Percentiles rank a stretch among this genome's conserved stretches.
These are phyloP conservation scores for Cybosia mesomella DNA, from an alignment of 2,888 invertebrate genomes.

Conservation along the genomic window DNA sequence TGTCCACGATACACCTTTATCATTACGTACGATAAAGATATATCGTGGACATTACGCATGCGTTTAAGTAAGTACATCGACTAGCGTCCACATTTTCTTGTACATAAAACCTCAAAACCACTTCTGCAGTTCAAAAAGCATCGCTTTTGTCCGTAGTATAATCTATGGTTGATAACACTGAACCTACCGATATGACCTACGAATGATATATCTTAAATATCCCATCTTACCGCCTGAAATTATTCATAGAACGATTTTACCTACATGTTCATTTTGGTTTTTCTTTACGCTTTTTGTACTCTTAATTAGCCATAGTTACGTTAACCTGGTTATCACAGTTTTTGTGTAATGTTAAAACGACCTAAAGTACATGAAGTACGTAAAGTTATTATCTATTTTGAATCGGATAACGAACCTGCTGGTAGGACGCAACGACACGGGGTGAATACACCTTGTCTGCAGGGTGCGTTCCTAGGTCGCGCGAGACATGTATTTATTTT, in stretches of 20 bases:
- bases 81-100: constrained; percentile 56
- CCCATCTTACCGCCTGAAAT: constrained; percentile 35
- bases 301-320: constrained; percentile 22
- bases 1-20: constrained; percentile 33
- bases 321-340: constrained; percentile 30
- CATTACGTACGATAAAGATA: constrained; percentile 53
- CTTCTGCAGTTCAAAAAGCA: constrained; percentile 49
- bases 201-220: no score
- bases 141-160: constrained; percentile 44
- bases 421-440: constrained; percentile 67
- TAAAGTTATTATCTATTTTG: constrained; percentile 64
- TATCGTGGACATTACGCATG: constrained; percentile 58
- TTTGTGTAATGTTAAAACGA: constrained; percentile 43
- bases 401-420: constrained; percentile 69
- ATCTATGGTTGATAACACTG: constrained; percentile 25
- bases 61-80: constrained; percentile 36
- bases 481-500: constrained; percentile 33
- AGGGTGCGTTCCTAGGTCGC: constrained; percentile 68
- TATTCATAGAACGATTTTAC: constrained; percentile 24
- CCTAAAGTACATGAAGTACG: constrained; percentile 44
- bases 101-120: constrained; percentile 62
- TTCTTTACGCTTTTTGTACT: constrained; percentile 21
- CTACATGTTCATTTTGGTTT: constrained; percentile 20
- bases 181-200: no score
- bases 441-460: constrained; percentile 77